These are phyloP conservation scores for Yponomeuta evonymella DNA, from an alignment of 2,888 invertebrate genomes.

Conservation along the genomic window DNA sequence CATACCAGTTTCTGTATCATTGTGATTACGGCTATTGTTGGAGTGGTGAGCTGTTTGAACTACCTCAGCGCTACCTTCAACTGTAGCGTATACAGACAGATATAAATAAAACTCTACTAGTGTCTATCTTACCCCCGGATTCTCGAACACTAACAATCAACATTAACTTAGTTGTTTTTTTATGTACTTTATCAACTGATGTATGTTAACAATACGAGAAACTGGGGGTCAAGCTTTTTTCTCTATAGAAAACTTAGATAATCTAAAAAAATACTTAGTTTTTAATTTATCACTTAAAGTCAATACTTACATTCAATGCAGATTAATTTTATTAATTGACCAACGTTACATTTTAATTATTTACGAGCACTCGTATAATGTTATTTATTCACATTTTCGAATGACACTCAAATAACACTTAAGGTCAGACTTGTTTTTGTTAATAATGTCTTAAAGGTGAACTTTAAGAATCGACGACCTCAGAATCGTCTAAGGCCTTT, in stretches of 20 bases:
- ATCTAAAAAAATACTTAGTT: no score
- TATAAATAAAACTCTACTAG: not conserved
- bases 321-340: not conserved
- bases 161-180: no score
- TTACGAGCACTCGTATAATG: not conserved
- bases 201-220: no score
- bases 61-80: not conserved
- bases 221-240: no score
- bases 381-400: not conserved
- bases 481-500: no score
- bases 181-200: no score
- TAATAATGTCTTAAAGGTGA: not conserved
- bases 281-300: not conserved
- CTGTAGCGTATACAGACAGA: not conserved
- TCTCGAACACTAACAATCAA: no score
- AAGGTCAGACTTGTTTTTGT: conserved; percentile 1
- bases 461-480: not conserved
- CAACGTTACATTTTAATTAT: not conserved
- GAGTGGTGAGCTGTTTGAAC: not conserved
- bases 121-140: no score
- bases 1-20: not conserved
- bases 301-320: not conserved
- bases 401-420: not conserved
- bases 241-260: no score
- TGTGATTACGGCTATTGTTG: conserved; percentile 10